Evolutionary conservation across 2,888 invertebrate genomes (phyloP).

Genomic region (Pammene aurita): DNA sequence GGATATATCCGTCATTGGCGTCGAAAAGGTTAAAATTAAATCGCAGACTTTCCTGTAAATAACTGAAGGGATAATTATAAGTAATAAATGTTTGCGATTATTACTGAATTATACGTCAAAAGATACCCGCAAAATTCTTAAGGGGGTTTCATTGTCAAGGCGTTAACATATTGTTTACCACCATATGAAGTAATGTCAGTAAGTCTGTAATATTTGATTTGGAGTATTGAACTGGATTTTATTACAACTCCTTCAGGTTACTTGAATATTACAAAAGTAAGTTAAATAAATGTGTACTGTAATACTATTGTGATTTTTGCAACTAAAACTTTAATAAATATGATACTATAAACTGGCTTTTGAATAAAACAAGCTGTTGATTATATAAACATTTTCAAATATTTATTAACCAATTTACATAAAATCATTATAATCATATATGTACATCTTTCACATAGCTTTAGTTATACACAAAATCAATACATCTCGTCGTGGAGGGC

Average conservation of each 20-base stretch:
- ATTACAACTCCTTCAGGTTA: not conserved
- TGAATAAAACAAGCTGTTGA: conserved; percentile 44
- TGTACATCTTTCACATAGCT: conserved; percentile 81
- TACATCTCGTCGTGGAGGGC: conserved; percentile 81
- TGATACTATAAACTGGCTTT: not conserved
- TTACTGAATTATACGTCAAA: too few species aligned
- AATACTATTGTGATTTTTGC: conserved; percentile 23
- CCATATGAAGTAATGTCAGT: too few species aligned
- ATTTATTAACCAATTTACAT: conserved; percentile 84
- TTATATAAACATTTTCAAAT: conserved; percentile 84
- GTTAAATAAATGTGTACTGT: not conserved
- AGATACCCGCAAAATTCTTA: too few species aligned
- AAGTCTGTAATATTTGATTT: too few species aligned
- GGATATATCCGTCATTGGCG: too few species aligned
- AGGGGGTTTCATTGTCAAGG: too few species aligned
- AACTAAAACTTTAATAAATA: conserved; percentile 37
- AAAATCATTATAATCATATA: conserved; percentile 81
- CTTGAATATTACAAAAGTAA: not conserved
- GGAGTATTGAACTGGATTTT: too few species aligned
- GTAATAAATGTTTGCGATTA: too few species aligned
- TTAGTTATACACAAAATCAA: conserved; percentile 78
- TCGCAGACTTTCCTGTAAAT: too few species aligned
- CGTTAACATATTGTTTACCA: too few species aligned
- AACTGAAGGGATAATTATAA: too few species aligned
- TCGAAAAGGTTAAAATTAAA: not conserved